A percentile compares a stretch with the other conserved stretches of the same genome.
phyloP scores from a whole-genome alignment of 2,797 vertebrate genomes.

The Steatocranus sp. region DNA sequence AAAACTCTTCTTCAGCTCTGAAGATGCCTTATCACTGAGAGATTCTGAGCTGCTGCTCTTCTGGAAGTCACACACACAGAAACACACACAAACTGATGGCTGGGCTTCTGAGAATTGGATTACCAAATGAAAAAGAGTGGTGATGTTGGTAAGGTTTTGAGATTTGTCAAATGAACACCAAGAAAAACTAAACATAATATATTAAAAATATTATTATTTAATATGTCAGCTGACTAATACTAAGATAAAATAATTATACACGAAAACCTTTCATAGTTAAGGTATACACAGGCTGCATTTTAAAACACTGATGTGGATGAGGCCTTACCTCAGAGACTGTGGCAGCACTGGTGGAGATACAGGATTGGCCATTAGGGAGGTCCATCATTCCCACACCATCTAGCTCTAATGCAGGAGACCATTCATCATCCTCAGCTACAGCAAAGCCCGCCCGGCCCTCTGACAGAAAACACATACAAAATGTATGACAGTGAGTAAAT shows the following conservation, averaged over 20 bases:
- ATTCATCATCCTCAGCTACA: constrained; percentile 80
- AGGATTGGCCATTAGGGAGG: constrained; percentile 89
- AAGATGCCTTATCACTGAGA: constrained; percentile 90
- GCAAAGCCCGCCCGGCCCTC: constrained; percentile 76
- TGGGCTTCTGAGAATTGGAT: not conserved
- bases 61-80: constrained; percentile 58
- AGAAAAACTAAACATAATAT: not conserved
- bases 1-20: constrained; percentile 97
- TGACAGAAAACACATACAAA: constrained; percentile 22
- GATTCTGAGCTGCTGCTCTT: constrained; percentile 98
- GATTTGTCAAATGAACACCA: not conserved
- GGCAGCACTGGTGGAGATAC: constrained; percentile 75
- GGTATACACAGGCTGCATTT: not conserved
- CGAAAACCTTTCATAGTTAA: not conserved
- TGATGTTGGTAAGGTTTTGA: not conserved
- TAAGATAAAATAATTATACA: not conserved
- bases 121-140: not conserved
- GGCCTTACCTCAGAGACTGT: constrained; percentile 89
- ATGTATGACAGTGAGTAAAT: not conserved
- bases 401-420: constrained; percentile 70
- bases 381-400: constrained; percentile 94
- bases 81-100: not conserved
- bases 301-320: not conserved
- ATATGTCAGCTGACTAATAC: not conserved
- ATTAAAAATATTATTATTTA: not conserved